A percentile compares a stretch with the other conserved stretches of the same genome.
phyloP scores from a whole-genome alignment of 1,140 invertebrate species.

The Wiebesia pumilae region DNA sequence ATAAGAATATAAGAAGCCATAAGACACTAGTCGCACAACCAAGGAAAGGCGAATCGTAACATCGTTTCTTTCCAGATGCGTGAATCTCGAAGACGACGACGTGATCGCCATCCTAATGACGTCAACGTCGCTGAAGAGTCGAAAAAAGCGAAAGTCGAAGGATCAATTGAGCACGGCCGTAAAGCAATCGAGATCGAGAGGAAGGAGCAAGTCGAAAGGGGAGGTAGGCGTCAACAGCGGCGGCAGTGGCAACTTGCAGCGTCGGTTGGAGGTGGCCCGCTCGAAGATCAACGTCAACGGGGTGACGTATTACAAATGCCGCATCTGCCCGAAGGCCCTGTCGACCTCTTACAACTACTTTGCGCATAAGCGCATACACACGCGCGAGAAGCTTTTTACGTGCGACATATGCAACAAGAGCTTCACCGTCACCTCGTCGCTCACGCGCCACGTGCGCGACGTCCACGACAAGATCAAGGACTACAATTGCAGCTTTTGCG shows the following conservation, averaged over 20 bases:
- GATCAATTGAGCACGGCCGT: neutral
- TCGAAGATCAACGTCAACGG: conserved; percentile 55
- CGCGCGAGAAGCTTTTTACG: conserved; percentile 2
- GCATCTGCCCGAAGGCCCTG: conserved; percentile 68
- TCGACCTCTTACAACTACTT: conserved; percentile 68
- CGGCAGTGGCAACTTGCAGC: neutral
- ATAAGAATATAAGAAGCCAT: conserved; percentile 25
- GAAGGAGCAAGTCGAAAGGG: neutral
- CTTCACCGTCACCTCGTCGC: conserved; percentile 53
- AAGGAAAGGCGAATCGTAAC: conserved; percentile 48
- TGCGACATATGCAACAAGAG: conserved; percentile 53
- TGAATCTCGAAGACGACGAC: conserved; percentile 21
- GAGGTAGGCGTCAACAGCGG: neutral
- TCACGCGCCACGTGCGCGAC: conserved; percentile 63
- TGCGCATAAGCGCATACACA: conserved; percentile 66
- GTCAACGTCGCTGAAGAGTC: neutral
- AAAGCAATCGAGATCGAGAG: neutral
- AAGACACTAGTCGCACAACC: neutral
- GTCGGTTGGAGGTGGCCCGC: conserved; percentile 1
- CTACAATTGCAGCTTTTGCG: conserved; percentile 65
- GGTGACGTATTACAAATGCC: conserved; percentile 67
- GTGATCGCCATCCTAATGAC: conserved; percentile 40
- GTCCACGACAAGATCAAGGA: conserved; percentile 63
- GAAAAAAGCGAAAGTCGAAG: conserved; percentile 1
- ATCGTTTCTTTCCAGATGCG: conserved; percentile 48